Evolutionary conservation across 92 coral and sea anemone species (phyloP).

Genomic region (Paramuricea clavata): DNA sequence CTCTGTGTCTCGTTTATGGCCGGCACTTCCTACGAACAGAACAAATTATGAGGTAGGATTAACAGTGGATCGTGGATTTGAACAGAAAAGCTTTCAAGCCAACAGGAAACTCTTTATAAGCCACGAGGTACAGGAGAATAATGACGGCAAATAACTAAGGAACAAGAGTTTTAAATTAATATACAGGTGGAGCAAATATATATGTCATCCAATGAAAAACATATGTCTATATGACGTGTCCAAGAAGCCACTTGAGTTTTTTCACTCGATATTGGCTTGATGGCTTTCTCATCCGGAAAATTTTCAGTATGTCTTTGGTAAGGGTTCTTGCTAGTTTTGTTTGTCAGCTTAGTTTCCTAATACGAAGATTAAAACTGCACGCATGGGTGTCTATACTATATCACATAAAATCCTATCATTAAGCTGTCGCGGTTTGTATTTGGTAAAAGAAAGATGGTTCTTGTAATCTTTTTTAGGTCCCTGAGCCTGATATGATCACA

Average conservation of each 20-base stretch:
- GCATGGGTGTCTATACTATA: too few relatives aligned
- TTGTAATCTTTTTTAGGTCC: too few relatives aligned
- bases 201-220: not conserved
- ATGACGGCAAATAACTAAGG: not conserved
- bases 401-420: too few relatives aligned
- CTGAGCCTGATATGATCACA: too few relatives aligned
- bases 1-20: not conserved
- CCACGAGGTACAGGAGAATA: not conserved
- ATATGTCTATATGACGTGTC: not conserved
- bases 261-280: not conserved
- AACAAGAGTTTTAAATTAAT: not conserved
- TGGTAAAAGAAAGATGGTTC: too few relatives aligned
- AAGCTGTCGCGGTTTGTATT: too few relatives aligned
- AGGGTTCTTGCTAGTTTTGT: too few relatives aligned
- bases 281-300: not conserved
- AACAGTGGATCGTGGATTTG: not conserved
- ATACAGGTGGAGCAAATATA: not conserved
- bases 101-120: not conserved
- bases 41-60: not conserved
- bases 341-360: too few relatives aligned
- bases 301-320: not conserved
- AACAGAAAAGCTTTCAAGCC: not conserved
- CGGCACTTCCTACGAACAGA: not conserved
- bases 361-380: too few relatives aligned
- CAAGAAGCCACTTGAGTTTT: not conserved